Evolutionary conservation across 92 coral and sea anemone genomes (phyloP), one percentile per base, ranked within the genome.

Genomic region (Nematostella vectensis): DNA sequence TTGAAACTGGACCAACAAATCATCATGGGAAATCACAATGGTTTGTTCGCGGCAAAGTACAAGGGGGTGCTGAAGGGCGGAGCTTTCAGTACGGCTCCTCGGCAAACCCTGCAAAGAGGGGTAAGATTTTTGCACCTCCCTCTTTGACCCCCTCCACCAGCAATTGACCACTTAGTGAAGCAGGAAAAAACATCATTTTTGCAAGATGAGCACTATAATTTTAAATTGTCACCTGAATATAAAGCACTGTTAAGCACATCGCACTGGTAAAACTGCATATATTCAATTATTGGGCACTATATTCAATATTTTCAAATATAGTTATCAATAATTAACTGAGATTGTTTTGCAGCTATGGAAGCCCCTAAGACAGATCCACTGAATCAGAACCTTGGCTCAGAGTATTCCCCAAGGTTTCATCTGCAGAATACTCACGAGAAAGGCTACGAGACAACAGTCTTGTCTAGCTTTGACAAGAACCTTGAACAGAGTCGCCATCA

Each of bases 21-120:
- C 94, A 75, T 51, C 88, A 84, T 58, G 78, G 83, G 55, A 79
- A 74, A 70, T 59, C 87, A 1, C 94, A 83, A 56, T 79, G 87
- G 94, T 83, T 83, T 79, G 76, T 73, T 25, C 65, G 48, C 50
- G 87, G 94, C 27, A 57, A 47, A 21, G 72, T 84, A 45, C 63
- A 59, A 27, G 80, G 72, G 25, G 83, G 83, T 28, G 28, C 69
- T n/a, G 24, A 52, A 2, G 87, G 88, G 39, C 17, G 29, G 1
- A 62, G 76, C 57, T 65, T 84, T 27, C 36, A 51, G 27, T 84
- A 84, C 25, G 80, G 83, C 53, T 74, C 83, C 71, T 48, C 50
- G 21, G 65, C 39, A 18, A 36, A 33, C 19, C 47, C n/a, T 44
- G 50, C 57, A 21, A 51, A 23, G 13, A 25, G 31, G 16, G 53